These are phyloP conservation scores for Platalea minor DNA, from an alignment of 2,797 vertebrate species.

Conservation along the genomic window DNA sequence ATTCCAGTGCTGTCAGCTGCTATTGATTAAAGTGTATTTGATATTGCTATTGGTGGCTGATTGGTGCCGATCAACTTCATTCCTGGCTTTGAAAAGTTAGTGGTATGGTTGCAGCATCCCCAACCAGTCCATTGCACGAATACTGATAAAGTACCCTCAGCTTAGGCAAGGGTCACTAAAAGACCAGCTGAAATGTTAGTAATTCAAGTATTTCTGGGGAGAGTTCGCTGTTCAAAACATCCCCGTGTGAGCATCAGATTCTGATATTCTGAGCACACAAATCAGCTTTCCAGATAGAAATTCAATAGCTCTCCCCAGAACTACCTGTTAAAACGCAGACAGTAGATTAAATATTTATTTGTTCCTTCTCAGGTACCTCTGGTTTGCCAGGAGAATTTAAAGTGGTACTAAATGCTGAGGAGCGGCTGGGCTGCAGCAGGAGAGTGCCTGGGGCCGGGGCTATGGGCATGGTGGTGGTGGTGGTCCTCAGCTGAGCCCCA, in stretches of 20 bases:
- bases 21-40: not conserved
- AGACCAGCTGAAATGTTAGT: not conserved
- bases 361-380: not conserved
- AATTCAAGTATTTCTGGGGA: not conserved
- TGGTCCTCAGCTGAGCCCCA: not conserved
- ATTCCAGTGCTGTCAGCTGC: not conserved
- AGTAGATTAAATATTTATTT: constrained; percentile 58
- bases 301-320: constrained; percentile 5
- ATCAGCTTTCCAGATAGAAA: constrained; percentile 6
- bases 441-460: fast-evolving
- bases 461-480: fast-evolving
- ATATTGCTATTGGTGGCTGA: not conserved
- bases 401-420: not conserved
- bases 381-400: constrained; percentile 21
- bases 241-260: not conserved
- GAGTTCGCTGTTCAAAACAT: not conserved
- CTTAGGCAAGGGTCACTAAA: not conserved
- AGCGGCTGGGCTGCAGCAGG: not conserved
- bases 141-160: not conserved
- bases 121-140: fast-evolving
- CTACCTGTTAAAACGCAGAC: constrained; percentile 25
- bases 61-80: not conserved
- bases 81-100: not conserved
- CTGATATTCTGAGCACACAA: constrained; percentile 9
- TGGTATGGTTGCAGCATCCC: not conserved